phyloP scores from a whole-genome alignment of 2,113 vertebrate species.

The Triplophysa rosa region DNA sequence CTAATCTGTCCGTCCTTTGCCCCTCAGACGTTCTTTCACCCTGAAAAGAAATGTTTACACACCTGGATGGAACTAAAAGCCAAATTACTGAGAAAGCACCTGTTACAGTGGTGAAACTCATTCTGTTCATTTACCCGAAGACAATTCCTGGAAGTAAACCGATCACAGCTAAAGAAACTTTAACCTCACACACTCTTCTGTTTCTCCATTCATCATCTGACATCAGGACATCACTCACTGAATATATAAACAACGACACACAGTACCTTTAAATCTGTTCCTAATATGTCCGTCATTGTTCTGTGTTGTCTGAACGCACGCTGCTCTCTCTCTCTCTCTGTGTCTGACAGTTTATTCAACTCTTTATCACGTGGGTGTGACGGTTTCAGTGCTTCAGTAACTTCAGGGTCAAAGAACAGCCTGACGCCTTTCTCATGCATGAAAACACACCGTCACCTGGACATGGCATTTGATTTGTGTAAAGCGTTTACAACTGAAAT shows the following conservation, averaged over 20 bases:
- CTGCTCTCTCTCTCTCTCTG: background rate
- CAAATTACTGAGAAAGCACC: background rate
- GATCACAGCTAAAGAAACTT: background rate
- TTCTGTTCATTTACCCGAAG: background rate
- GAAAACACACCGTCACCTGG: too few relatives aligned
- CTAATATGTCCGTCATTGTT: conserved; percentile 8
- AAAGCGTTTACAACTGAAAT: too few relatives aligned
- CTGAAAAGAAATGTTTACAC: background rate
- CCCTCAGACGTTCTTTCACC: background rate
- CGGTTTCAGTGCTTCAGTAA: background rate
- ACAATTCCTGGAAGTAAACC: background rate
- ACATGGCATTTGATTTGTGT: too few relatives aligned
- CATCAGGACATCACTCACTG: background rate
- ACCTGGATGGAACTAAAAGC: background rate
- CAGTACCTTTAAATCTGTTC: background rate
- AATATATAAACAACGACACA: background rate
- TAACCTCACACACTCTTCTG: background rate
- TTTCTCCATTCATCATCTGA: background rate
- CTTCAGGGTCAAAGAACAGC: conserved; percentile 14
- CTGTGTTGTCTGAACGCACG: background rate
- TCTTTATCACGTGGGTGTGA: conserved; percentile 45
- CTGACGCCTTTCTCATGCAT: background rate
- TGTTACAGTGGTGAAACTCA: background rate
- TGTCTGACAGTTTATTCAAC: conserved; percentile 12
- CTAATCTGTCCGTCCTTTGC: conserved; percentile 4